Conservation (phyloP, 2,797 vertebrate genomes). For the Ara ararauna region DNA sequence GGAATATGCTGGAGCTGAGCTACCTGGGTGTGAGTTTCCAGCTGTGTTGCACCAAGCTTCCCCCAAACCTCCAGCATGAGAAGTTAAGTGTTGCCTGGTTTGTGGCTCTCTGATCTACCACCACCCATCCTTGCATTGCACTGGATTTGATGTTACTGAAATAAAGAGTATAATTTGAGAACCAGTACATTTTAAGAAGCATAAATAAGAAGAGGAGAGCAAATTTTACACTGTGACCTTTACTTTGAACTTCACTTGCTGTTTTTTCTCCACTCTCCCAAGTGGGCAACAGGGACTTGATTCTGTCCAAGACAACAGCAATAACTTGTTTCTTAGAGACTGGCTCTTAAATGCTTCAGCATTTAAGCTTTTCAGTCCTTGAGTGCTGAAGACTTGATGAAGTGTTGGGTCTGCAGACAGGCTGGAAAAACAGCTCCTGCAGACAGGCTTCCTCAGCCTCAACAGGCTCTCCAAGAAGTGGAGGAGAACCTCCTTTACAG, state of each 20-base stretch:
- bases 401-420: not conserved
- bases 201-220: not conserved
- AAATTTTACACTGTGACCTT: not conserved
- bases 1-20: not conserved
- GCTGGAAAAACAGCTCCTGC: constrained; percentile 5
- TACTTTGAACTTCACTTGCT: not conserved
- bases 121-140: not conserved
- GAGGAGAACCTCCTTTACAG: not conserved
- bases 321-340: not conserved
- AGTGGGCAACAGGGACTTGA: not conserved
- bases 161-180: not conserved
- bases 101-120: not conserved
- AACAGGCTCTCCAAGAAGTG: not conserved
- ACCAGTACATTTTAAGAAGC: not conserved
- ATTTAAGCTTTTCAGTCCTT: not conserved
- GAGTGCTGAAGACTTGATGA: constrained; percentile 33
- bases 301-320: not conserved
- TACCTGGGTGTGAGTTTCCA: not conserved
- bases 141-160: not conserved
- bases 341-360: not conserved
- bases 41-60: not conserved
- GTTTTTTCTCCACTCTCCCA: not conserved
- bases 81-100: not conserved
- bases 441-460: not conserved
- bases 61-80: not conserved